Evolutionary conservation across 2,113 vertebrate species (phyloP).

Genomic region (Eulacestoma nigropectus): DNA sequence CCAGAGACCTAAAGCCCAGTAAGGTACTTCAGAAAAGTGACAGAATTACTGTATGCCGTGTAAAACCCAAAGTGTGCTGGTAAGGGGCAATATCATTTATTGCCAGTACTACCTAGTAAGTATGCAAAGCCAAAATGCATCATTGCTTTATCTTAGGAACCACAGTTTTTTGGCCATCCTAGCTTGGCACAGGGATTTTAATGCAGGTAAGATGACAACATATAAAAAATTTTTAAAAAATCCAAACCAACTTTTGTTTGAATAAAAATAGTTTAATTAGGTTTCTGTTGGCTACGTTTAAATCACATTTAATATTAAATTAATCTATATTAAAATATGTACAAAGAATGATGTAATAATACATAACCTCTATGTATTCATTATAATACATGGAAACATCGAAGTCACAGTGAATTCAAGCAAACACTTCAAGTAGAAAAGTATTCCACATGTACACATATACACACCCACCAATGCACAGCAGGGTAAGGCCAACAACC

Average conservation of each 20-base stretch:
- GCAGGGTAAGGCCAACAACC: not conserved
- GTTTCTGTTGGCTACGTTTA: not conserved
- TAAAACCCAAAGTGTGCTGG: not conserved
- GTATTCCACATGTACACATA: not conserved
- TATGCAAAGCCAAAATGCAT: not conserved
- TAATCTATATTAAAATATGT: conserved; percentile 28
- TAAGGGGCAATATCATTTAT: not conserved
- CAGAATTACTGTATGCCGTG: not conserved
- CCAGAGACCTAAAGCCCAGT: not conserved
- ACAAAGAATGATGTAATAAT: not conserved
- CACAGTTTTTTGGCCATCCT: not conserved
- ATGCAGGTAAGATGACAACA: not conserved
- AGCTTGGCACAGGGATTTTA: not conserved
- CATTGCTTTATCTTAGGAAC: not conserved
- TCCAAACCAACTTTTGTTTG: not conserved
- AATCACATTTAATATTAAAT: conserved; percentile 25
- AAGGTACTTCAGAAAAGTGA: not conserved
- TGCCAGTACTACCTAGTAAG: not conserved
- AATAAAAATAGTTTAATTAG: conserved; percentile 37
- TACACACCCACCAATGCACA: not conserved
- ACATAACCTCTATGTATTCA: not conserved
- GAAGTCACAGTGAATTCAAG: not conserved
- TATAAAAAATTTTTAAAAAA: not conserved
- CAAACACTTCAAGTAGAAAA: not conserved
- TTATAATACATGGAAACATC: not conserved